phyloP scores from a whole-genome alignment of 2,113 vertebrate genomes.

The Semnornis frantzii region DNA sequence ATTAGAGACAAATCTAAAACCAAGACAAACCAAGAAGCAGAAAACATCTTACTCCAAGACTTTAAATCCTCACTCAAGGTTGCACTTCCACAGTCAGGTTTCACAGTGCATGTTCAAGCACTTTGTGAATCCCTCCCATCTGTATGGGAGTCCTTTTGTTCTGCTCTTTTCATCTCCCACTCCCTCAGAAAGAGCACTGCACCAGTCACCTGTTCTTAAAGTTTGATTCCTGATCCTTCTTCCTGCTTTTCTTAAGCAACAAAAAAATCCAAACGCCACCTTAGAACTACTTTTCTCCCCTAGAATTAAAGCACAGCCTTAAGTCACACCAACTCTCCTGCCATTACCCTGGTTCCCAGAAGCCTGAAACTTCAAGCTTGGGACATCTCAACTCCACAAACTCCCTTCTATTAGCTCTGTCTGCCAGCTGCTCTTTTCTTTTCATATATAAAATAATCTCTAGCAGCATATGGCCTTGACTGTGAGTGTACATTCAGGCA shows the following conservation, averaged over 20 bases:
- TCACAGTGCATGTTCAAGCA: background rate
- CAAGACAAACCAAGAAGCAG: background rate
- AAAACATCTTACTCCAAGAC: background rate
- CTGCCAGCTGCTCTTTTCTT: slow-evolving; percentile 47
- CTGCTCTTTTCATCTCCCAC: background rate
- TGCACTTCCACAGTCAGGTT: background rate
- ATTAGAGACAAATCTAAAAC: background rate
- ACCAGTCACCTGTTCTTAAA: background rate
- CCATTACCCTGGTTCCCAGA: background rate
- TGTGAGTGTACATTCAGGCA: slow-evolving; percentile 26
- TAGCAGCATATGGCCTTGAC: slow-evolving; percentile 59
- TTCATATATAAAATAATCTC: slow-evolving; percentile 52
- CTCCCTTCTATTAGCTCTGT: background rate
- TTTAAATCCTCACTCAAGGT: background rate
- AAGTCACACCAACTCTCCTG: background rate
- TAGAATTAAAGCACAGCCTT: background rate
- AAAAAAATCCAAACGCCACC: background rate
- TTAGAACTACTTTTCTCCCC: background rate
- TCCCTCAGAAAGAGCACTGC: background rate
- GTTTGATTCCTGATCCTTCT: background rate
- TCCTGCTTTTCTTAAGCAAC: background rate
- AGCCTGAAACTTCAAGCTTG: background rate
- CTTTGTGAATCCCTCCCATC: fast-evolving
- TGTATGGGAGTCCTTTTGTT: background rate
- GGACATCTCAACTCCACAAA: background rate